Conservation (phyloP, 2,797 vertebrate species). For the Rhodeus uyekii region DNA sequence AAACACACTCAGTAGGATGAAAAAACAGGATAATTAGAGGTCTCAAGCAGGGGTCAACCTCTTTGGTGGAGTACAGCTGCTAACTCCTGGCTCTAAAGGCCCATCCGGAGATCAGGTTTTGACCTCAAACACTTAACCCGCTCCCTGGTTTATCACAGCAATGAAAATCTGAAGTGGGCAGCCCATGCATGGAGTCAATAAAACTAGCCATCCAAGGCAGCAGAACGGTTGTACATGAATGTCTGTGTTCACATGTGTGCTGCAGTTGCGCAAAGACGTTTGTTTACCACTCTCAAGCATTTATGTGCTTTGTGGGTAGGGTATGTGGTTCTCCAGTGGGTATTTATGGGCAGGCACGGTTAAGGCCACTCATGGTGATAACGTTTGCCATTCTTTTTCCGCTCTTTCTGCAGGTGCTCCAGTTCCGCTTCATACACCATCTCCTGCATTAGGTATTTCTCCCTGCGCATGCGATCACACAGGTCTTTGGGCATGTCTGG, state of each 20-base stretch:
- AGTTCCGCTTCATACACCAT: constrained; percentile 99
- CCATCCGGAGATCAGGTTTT: constrained; percentile 1
- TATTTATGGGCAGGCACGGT: constrained; percentile 56
- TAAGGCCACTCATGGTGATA: constrained; percentile 99
- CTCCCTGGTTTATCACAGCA: constrained; percentile 29
- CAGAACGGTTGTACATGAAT: constrained; percentile 48
- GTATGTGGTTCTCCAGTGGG: constrained; percentile 16
- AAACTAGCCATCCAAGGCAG: constrained; percentile 71
- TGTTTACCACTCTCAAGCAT: not conserved
- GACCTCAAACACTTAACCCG: constrained; percentile 1
- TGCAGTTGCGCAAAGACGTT: constrained; percentile 3
- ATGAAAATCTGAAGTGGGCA: constrained; percentile 34
- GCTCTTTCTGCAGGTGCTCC: constrained; percentile 93
- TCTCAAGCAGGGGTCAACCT: constrained; percentile 57
- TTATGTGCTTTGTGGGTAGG: constrained; percentile 50
- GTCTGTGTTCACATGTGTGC: constrained; percentile 31
- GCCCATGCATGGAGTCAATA: constrained; percentile 61
- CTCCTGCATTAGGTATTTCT: constrained; percentile 98
- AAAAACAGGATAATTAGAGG: constrained; percentile 30
- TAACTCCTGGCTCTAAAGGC: constrained; percentile 11
- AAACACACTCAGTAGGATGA: not conserved
- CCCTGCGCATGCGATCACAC: constrained; percentile 94
- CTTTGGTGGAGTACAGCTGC: constrained; percentile 70
- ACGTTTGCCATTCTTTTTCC: constrained; percentile 92
- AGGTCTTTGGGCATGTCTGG: constrained; percentile 97